Conservation (phyloP, 2,113 vertebrate genomes). For the Rhizomys pruinosus region DNA sequence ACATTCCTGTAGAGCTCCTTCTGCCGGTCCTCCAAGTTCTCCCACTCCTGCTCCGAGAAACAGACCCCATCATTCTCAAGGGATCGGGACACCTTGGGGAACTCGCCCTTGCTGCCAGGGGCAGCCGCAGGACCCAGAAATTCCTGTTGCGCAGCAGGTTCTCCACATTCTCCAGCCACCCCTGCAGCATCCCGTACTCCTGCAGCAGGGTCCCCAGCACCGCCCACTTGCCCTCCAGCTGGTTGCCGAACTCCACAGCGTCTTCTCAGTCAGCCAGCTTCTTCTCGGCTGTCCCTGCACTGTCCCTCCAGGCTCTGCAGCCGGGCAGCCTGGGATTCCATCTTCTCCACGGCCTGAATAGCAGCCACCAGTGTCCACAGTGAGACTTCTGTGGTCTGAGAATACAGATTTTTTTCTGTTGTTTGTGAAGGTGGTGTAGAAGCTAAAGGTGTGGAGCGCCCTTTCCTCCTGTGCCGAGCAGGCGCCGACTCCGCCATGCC, state of each 20-base stretch:
- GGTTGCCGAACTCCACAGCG: too few relatives aligned
- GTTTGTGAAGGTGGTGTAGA: conserved; percentile 72
- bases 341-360: conserved; percentile 84
- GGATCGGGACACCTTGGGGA: conserved; percentile 76
- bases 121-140: conserved; percentile 87
- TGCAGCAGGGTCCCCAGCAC: too few relatives aligned
- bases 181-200: too few relatives aligned
- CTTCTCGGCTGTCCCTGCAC: conserved; percentile 83
- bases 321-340: conserved; percentile 84
- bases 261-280: conserved; percentile 86
- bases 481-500: too few relatives aligned
- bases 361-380: conserved; percentile 83
- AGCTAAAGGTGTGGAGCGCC: conserved; percentile 58
- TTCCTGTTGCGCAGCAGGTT: too few relatives aligned
- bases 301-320: conserved; percentile 84
- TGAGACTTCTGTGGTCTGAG: conserved; percentile 83
- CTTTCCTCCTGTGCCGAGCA: conserved; percentile 78
- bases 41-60: conserved; percentile 80
- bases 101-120: conserved; percentile 83
- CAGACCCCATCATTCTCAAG: conserved; percentile 57
- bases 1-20: conserved; percentile 81
- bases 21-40: conserved; percentile 83
- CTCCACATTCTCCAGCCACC: too few relatives aligned
- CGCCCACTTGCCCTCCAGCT: too few relatives aligned
- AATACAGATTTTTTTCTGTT: conserved; percentile 76